Evolutionary conservation across 2,797 vertebrate species (phyloP), one percentile per base, ranked within the genome.

Genomic region (Argentina silus): DNA sequence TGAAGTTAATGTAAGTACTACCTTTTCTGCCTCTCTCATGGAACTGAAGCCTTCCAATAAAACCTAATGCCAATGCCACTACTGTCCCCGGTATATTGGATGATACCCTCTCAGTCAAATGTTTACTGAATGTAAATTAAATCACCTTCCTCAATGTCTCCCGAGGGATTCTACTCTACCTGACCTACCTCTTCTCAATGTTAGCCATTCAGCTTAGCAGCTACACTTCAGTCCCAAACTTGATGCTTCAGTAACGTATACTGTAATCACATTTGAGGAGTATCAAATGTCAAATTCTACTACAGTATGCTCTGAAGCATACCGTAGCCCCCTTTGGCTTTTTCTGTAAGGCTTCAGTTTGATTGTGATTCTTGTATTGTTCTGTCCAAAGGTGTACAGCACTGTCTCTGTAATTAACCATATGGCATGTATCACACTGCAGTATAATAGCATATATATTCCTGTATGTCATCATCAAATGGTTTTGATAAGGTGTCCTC

Each of bases 1-100:
- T 92, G 98, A 99, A 97, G 96, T 99, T 86, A 99, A 99, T 90
- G 94, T 94, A 93, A 94, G 93, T 94, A 94, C 66, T 9, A 48
- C 56, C 81, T 83, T 68, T 78, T 86, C 81, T 80, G 69, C 74
- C 61, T 86, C 55, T 36, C 11, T n/a, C 62, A 78, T 85, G 83
- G 44, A 91, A 90, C 84, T 86, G 85, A 92, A 91, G 85, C 83
- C 70, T 90, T 87, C 83, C 80, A 89, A 77, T 17, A 83, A 83
- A 87, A 82, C 78, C 83, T 80, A 27, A 27, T 82, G 67, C 51
- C 61, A 55, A 47, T 50, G 11, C 15, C n/a, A 44, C 0, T 15
- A 19, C 4, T 36, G 27, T 36, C 27, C 27, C 27, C 27, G 4
- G 27, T 36, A 36, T 36, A 36, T 36, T 36, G 27, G 1, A 36